These are phyloP conservation scores for Zootoca vivipara DNA, from an alignment of 2,113 vertebrate genomes.

Conservation along the genomic window DNA sequence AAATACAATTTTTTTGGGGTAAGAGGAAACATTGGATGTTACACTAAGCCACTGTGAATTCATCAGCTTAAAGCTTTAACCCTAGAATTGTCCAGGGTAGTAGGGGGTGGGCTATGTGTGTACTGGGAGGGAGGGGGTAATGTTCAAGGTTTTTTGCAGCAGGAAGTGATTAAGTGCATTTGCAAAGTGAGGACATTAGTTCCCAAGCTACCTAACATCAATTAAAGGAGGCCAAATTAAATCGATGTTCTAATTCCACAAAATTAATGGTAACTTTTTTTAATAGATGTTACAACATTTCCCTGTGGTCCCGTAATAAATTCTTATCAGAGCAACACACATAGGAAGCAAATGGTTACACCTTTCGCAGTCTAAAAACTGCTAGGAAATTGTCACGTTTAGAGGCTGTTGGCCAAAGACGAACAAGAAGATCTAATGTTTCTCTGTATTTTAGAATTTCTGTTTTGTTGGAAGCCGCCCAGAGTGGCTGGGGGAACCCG, in stretches of 20 bases:
- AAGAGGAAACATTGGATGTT: conserved; percentile 22
- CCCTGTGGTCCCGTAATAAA: conserved; percentile 73
- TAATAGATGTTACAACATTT: conserved; percentile 72
- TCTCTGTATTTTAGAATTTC: too few relatives aligned
- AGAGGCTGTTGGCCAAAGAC: background rate
- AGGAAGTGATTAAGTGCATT: conserved; percentile 72
- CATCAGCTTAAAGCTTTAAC: conserved; percentile 69
- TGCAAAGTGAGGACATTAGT: conserved; percentile 71
- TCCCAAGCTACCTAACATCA: conserved; percentile 75
- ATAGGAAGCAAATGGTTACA: conserved; percentile 61
- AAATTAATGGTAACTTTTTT: conserved; percentile 77
- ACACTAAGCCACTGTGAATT: conserved; percentile 40
- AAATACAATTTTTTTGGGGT: background rate
- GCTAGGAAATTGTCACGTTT: background rate
- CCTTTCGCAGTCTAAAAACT: conserved; percentile 45
- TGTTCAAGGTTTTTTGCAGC: conserved; percentile 45
- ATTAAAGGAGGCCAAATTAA: conserved; percentile 74
- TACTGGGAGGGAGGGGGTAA: conserved; percentile 38
- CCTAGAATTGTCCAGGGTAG: conserved; percentile 63
- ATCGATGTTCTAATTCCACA: conserved; percentile 75
- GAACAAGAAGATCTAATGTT: background rate
- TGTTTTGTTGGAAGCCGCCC: too few relatives aligned
- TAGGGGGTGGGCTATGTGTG: background rate
- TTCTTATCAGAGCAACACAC: conserved; percentile 65
- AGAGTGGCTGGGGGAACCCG: too few relatives aligned